Percentiles rank a stretch among this genome's conserved stretches.
These are phyloP conservation scores for Microcebus lehilahytsara DNA, from an alignment of 2,113 vertebrate species.

Conservation along the genomic window DNA sequence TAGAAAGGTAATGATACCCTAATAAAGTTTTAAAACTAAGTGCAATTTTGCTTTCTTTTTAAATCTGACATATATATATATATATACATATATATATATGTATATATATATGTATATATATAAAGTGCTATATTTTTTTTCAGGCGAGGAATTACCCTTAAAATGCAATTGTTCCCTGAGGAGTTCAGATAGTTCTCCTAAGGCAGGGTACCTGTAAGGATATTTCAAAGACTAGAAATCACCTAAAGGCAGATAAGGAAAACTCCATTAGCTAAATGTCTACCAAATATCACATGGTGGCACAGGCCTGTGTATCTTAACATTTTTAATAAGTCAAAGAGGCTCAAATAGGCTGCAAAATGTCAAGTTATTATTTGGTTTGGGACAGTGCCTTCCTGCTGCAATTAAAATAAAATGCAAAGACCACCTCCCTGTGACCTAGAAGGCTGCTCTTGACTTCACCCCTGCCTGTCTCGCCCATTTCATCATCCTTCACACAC, in stretches of 20 bases:
- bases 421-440: accelerated
- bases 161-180: not conserved
- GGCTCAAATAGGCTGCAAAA: not conserved
- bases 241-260: not conserved
- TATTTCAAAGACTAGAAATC: not conserved
- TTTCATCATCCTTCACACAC: not conserved
- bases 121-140: not conserved
- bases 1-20: accelerated
- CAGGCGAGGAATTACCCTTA: not conserved
- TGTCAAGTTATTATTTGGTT: not conserved
- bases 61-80: not conserved
- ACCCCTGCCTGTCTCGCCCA: not conserved
- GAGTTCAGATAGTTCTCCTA: not conserved
- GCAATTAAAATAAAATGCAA: not conserved
- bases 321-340: not conserved
- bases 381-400: not conserved
- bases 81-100: not conserved
- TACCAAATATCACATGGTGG: not conserved
- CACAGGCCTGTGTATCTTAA: not conserved
- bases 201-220: not conserved
- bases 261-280: not conserved
- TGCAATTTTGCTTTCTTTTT: not conserved
- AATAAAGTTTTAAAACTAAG: not conserved
- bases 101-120: too few relatives aligned
- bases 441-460: not conserved